Percentiles rank a stretch among this genome's conserved stretches.
Conservation (phyloP, 2,797 vertebrate species). For the Macropodus opercularis region DNA sequence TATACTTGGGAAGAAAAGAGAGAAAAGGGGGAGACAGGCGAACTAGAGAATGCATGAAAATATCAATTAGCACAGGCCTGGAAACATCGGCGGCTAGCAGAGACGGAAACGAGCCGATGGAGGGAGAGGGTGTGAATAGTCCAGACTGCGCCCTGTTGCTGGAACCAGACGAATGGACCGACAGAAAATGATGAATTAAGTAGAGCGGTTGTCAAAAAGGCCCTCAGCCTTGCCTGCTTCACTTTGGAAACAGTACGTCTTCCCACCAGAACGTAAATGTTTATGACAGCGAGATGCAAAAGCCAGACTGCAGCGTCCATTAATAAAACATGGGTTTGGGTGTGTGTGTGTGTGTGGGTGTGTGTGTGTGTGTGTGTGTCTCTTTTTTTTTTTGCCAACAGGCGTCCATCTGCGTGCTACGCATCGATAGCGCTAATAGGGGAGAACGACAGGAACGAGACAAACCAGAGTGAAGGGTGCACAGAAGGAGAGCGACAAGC, state of each 20-base stretch:
- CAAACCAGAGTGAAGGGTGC: slow-evolving; percentile 19
- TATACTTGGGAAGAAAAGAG: neutral
- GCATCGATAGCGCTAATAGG: slow-evolving; percentile 47
- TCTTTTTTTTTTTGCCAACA: slow-evolving; percentile 43
- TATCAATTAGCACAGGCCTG: slow-evolving; percentile 40
- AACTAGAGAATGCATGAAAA: slow-evolving; percentile 19
- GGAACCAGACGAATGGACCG: neutral
- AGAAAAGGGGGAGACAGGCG: neutral
- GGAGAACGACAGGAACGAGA: slow-evolving; percentile 13
- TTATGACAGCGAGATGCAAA: slow-evolving; percentile 50
- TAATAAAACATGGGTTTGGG: slow-evolving; percentile 63
- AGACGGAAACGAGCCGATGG: slow-evolving; percentile 34
- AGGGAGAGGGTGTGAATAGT: slow-evolving; percentile 8
- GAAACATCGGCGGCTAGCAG: slow-evolving; percentile 9
- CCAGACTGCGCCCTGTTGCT: slow-evolving; percentile 8
- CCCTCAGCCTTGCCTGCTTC: slow-evolving; percentile 37
- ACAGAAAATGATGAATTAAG: slow-evolving; percentile 10
- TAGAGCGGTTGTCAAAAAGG: slow-evolving; percentile 25
- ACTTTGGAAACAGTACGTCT: slow-evolving; percentile 30
- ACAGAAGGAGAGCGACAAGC: slow-evolving; percentile 33
- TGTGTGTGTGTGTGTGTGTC: neutral
- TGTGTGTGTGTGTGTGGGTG: slow-evolving; percentile 5
- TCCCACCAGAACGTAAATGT: slow-evolving; percentile 51
- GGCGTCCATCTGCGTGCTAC: slow-evolving; percentile 57
- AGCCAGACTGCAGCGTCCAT: slow-evolving; percentile 49